Base-by-base conservation (phyloP, 2,113 vertebrate species). In the Oreochromis niloticus region DNA sequence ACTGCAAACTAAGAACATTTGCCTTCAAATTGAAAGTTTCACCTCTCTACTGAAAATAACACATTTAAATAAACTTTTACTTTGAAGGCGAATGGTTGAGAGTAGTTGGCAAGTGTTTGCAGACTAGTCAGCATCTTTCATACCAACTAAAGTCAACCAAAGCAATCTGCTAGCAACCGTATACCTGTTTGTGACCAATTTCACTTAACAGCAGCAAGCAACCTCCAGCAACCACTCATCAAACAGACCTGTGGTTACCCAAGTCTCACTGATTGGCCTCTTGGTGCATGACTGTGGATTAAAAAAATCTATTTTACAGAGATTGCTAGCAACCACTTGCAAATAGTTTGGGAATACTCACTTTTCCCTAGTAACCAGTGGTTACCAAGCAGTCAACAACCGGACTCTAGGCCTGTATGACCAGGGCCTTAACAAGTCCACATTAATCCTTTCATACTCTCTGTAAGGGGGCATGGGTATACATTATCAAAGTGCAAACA, bases 191-290 rank as follows among this genome's bases (percentile, higher is more conserved):
- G 24, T 75, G 24, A 75, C 24, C 41, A 19, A 75, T 30, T 75
- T 30, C 1, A 75, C 68, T 46, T 75, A 50, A 30, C 14, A 19
- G 16, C 41, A 48, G 24, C 9, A 43, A 2, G 3, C 68, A 73
- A 73, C 39, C 68, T 46, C 39, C 22, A 30, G 16, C 43, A 75
- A 75, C 71, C 16, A 48, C 24, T 75, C 71, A 30, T 30, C 24
- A 75, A 75, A 27, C 24, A 48, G 1, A 30, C 24, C 6, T 0
- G 1, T 50, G 24, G 4, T 19, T 50, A 30, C 43, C 9, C 6
- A 16, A 11, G 14, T 30, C 24, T 30, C 9, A 75, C 43, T 30
- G 43, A 48, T 9, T 30, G 43, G 71, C 1, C 71, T 48, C 71
- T 30, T 5, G 24, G 43, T 4, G 71, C 41, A 6, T 75, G 22